Evolutionary conservation across 2,797 vertebrate genomes (phyloP).

Genomic region (Chaetodon trifasciatus): DNA sequence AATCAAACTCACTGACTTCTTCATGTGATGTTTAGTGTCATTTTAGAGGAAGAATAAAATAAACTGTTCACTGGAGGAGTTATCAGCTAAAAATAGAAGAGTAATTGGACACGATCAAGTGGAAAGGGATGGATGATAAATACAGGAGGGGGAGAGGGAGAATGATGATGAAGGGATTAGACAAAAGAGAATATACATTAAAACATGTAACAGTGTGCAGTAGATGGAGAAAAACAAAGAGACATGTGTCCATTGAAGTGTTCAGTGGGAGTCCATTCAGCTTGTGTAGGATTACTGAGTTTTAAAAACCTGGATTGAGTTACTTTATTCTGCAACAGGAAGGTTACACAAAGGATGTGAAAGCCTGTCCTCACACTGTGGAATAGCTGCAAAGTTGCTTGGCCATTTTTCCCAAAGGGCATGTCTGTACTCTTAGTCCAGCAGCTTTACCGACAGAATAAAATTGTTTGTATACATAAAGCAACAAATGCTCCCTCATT

Average conservation of each 20-base stretch:
- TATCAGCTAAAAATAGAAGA: slow-evolving; percentile 7
- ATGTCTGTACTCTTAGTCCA: no score
- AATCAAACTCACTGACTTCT: not conserved
- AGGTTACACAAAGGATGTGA: not conserved
- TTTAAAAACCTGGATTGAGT: not conserved
- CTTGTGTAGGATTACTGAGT: not conserved
- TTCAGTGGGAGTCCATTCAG: not conserved
- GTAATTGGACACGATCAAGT: slow-evolving; percentile 31
- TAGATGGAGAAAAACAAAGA: not conserved
- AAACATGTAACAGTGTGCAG: not conserved
- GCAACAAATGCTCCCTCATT: no score
- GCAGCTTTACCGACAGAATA: no score
- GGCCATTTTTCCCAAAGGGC: no score
- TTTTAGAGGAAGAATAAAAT: not conserved
- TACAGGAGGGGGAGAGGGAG: not conserved
- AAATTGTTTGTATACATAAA: no score
- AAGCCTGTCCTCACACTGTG: no score
- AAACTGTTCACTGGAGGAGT: not conserved
- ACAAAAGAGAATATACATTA: not conserved
- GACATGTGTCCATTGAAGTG: no score
- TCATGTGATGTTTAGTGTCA: not conserved
- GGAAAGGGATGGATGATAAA: slow-evolving; percentile 15
- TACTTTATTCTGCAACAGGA: not conserved
- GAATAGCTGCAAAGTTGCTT: no score
- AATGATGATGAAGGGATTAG: not conserved